Conservation (phyloP, 2,113 vertebrate genomes). For the Cynopterus brachyotis region DNA sequence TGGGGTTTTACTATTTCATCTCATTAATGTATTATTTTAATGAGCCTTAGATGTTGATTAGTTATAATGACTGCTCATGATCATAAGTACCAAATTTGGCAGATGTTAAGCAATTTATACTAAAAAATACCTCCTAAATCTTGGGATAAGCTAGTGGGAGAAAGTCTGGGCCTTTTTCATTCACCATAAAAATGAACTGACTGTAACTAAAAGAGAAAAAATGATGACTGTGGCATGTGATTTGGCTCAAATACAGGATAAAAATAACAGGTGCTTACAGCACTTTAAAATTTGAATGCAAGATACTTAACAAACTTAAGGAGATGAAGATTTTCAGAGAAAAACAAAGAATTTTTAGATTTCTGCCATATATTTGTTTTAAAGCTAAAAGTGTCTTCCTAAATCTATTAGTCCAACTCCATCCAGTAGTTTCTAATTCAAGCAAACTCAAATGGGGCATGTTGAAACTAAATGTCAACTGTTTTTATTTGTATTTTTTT, state of each 20-base stretch:
- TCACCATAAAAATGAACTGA: constrained; percentile 82
- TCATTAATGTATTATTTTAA: constrained; percentile 84
- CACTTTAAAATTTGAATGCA: constrained; percentile 41
- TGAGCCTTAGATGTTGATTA: constrained; percentile 86
- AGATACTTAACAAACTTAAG: background rate
- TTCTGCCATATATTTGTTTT: background rate
- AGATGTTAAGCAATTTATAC: constrained; percentile 88
- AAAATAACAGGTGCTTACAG: constrained; percentile 46
- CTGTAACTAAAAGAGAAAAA: constrained; percentile 77
- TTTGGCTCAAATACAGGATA: constrained; percentile 55
- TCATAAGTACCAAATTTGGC: constrained; percentile 86
- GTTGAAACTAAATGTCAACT: background rate
- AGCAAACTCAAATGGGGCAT: background rate
- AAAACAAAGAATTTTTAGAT: background rate
- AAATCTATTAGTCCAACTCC: background rate
- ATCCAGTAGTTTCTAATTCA: background rate
- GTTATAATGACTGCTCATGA: constrained; percentile 88
- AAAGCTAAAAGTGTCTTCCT: background rate
- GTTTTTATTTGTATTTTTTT: background rate
- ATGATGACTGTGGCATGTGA: constrained; percentile 44
- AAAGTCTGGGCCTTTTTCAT: constrained; percentile 75
- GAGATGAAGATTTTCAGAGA: constrained; percentile 12
- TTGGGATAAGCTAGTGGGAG: constrained; percentile 74
- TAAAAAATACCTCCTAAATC: constrained; percentile 85
- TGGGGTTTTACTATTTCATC: constrained; percentile 80